Evolutionary conservation across 2,797 vertebrate species (phyloP).

Genomic region (Micrastur ruficollis): DNA sequence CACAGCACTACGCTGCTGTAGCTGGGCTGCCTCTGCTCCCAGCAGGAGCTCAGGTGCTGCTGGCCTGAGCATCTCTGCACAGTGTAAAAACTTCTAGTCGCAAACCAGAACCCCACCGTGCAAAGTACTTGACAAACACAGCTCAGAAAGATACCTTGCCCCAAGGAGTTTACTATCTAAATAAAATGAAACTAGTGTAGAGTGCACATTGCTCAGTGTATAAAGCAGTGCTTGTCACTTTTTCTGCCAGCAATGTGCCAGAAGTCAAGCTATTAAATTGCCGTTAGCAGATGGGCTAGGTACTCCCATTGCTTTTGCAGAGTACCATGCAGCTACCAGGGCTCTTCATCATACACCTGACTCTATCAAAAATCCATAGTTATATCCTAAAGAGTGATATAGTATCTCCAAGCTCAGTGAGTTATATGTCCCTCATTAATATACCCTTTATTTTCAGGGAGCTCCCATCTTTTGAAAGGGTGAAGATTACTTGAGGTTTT

Average conservation of each 20-base stretch:
- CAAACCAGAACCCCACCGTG: neutral
- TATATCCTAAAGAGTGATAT: neutral
- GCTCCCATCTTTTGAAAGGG: slow-evolving; percentile 4
- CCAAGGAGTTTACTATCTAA: slow-evolving; percentile 50
- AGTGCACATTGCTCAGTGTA: neutral
- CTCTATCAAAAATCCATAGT: slow-evolving; percentile 26
- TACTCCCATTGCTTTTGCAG: slow-evolving; percentile 12
- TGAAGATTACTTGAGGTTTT: slow-evolving; percentile 61
- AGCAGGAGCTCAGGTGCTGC: neutral
- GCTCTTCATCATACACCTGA: slow-evolving; percentile 29
- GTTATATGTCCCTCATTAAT: slow-evolving; percentile 45
- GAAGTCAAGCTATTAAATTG: slow-evolving; percentile 44
- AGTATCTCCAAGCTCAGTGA: neutral
- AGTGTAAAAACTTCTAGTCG: neutral
- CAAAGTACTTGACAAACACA: neutral
- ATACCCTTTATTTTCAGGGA: slow-evolving; percentile 48
- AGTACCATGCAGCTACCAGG: neutral
- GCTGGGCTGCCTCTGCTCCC: neutral
- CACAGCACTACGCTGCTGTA: fast-evolving
- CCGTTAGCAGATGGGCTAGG: slow-evolving; percentile 40
- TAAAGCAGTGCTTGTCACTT: slow-evolving; percentile 31
- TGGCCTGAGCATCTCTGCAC: neutral
- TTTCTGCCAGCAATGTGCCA: slow-evolving; percentile 39
- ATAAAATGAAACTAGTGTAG: slow-evolving; percentile 57
- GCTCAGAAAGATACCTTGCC: slow-evolving; percentile 36